Conservation (phyloP, 2,888 invertebrate genomes). For the Phrixothrix hirtus region DNA sequence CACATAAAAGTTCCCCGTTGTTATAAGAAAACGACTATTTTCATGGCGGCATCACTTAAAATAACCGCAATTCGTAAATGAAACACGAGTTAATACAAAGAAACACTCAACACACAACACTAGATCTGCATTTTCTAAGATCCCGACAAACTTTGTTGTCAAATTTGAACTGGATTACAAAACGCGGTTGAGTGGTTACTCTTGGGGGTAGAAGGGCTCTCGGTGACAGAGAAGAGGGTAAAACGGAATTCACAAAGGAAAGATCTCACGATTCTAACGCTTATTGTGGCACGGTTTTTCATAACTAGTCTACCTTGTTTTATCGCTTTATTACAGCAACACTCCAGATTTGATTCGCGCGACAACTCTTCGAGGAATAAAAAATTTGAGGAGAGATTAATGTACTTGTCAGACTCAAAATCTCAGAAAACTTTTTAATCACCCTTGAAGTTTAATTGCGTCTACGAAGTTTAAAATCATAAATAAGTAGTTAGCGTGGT, state of each 20-base stretch:
- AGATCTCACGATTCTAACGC: conserved; percentile 29
- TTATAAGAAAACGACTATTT: not conserved
- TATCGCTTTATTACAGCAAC: too few relatives aligned
- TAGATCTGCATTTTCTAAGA: conserved; percentile 15
- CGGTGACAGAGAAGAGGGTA: conserved; percentile 30
- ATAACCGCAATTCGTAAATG: conserved; percentile 6
- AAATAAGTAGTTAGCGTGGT: conserved; percentile 35
- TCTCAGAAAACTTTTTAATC: conserved; percentile 42
- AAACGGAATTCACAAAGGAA: conserved; percentile 32
- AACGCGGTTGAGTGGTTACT: conserved; percentile 34
- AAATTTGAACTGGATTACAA: conserved; percentile 37
- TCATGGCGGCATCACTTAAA: not conserved
- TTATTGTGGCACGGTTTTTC: conserved; percentile 27
- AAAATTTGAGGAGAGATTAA: conserved; percentile 13
- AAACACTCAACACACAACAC: conserved; percentile 6
- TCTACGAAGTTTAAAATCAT: conserved; percentile 40
- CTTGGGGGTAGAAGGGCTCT: conserved; percentile 30
- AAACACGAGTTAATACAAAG: conserved; percentile 13
- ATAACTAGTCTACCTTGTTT: too few relatives aligned
- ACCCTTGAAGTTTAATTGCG: conserved; percentile 46
- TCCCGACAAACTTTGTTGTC: conserved; percentile 37
- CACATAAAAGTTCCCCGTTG: conserved; percentile 12
- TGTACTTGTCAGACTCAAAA: conserved; percentile 39
- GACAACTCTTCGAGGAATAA: not conserved
- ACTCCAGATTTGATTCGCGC: conserved; percentile 9